Percentiles rank a stretch among this genome's conserved stretches.
phyloP scores from a whole-genome alignment of 2,888 invertebrate species.

The Diloba caeruleocephala region DNA sequence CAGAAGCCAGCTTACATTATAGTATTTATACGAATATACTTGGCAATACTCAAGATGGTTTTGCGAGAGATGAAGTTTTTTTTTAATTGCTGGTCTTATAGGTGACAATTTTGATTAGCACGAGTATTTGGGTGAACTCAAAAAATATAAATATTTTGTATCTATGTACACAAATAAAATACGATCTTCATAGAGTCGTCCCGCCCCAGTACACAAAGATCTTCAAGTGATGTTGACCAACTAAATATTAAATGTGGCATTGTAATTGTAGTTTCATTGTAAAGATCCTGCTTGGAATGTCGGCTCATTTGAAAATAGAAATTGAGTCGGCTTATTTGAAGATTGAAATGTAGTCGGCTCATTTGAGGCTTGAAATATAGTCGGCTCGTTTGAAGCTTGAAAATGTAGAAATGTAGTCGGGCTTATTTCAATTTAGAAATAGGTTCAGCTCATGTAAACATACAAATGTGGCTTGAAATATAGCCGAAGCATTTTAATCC shows the following conservation, averaged over 20 bases:
- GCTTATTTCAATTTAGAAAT: no score
- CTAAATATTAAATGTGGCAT: no score
- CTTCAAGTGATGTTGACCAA: not conserved
- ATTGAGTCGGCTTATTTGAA: no score
- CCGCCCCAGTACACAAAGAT: not conserved
- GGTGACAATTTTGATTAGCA: slow-evolving; percentile 42
- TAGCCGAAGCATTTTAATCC: slow-evolving; percentile 1
- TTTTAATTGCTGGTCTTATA: slow-evolving; percentile 47
- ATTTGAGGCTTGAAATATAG: no score
- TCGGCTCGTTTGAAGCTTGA: no score
- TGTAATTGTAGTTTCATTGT: no score
- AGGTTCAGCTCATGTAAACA: no score
- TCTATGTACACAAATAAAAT: not conserved
- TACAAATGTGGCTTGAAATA: slow-evolving; percentile 6
- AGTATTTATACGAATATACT: slow-evolving; percentile 42
- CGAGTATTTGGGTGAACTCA: slow-evolving; percentile 50
- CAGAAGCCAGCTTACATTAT: slow-evolving; percentile 42
- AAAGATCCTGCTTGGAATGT: no score
- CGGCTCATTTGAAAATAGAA: no score
- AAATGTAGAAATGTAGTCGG: no score
- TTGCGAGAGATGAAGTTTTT: slow-evolving; percentile 12
- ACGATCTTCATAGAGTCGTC: not conserved
- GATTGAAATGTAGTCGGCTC: no score
- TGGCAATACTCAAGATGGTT: slow-evolving; percentile 36
- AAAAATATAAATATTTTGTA: not conserved